Percentiles rank a stretch among this genome's conserved stretches.
Conservation (phyloP, 1,140 invertebrate species). For the Rhizoglyphus robini region DNA sequence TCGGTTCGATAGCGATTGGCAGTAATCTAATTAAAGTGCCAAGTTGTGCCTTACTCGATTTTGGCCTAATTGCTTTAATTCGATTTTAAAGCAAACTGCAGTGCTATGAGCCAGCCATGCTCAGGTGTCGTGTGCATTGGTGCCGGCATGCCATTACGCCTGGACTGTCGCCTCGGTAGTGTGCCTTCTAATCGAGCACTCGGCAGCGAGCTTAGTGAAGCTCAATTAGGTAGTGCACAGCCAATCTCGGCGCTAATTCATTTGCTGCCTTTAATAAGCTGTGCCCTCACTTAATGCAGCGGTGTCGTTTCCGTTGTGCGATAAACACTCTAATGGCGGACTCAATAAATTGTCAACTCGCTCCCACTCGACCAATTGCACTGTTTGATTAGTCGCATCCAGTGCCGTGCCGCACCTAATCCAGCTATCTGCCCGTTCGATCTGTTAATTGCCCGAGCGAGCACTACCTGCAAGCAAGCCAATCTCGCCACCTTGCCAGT, state of each 20-base stretch:
- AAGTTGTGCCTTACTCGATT: too few species aligned
- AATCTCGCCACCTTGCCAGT: neutral
- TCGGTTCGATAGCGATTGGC: neutral
- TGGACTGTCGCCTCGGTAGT: neutral
- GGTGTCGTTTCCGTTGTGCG: neutral
- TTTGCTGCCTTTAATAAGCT: neutral
- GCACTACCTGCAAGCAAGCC: neutral
- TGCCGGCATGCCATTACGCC: neutral
- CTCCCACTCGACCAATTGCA: too few species aligned
- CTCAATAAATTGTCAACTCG: neutral
- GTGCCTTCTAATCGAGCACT: neutral
- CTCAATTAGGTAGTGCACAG: slow-evolving; percentile 13
- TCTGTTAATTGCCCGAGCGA: neutral
- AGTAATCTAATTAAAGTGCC: slow-evolving; percentile 1
- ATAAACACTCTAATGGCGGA: neutral
- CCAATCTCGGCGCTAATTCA: slow-evolving; percentile 8
- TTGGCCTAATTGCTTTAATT: neutral
- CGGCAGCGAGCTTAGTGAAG: neutral
- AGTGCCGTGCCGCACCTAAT: neutral
- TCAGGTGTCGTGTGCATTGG: slow-evolving; percentile 9
- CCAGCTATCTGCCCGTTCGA: neutral
- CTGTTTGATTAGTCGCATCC: neutral
- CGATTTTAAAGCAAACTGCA: slow-evolving; percentile 1
- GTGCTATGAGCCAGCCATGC: neutral
- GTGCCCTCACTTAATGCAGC: neutral